Evolutionary conservation across 2,888 invertebrate genomes (phyloP).

Genomic region (Chelonus formosanus): DNA sequence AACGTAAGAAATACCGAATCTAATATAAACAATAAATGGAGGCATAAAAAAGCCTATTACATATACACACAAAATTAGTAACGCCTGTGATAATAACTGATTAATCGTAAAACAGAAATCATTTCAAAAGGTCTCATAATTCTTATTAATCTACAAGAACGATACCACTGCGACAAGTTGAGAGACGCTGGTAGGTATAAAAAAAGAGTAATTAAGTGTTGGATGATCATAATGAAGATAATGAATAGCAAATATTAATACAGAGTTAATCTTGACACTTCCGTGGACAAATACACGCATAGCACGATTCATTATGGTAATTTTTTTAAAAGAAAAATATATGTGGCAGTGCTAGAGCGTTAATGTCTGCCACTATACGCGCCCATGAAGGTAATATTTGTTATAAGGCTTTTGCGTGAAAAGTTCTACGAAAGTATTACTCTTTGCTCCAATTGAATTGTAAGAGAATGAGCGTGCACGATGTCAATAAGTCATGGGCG

Average conservation of each 20-base stretch:
- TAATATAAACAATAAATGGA: no score
- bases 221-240: constrained; percentile 6
- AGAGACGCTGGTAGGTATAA: constrained; percentile 1
- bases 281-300: constrained; percentile 32
- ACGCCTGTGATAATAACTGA: no score
- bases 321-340: constrained; percentile 5
- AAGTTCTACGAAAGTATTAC: constrained; percentile 47
- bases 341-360: constrained; percentile 28
- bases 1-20: not conserved
- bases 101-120: not conserved
- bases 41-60: no score
- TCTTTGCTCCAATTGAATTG: constrained; percentile 49
- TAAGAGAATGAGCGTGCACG: constrained; percentile 50
- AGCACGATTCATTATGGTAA: not conserved
- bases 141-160: constrained; percentile 14
- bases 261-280: constrained; percentile 42
- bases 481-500: constrained; percentile 52
- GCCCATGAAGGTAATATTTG: constrained; percentile 18
- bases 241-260: constrained; percentile 10
- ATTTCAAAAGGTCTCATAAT: not conserved
- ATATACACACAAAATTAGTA: no score
- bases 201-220: not conserved
- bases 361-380: constrained; percentile 21
- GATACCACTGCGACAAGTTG: constrained; percentile 6
- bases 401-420: constrained; percentile 33